These are phyloP conservation scores for Holothuria glaberrima DNA, from an alignment of 35 echinoderm and acorn worm genomes.

Conservation along the genomic window DNA sequence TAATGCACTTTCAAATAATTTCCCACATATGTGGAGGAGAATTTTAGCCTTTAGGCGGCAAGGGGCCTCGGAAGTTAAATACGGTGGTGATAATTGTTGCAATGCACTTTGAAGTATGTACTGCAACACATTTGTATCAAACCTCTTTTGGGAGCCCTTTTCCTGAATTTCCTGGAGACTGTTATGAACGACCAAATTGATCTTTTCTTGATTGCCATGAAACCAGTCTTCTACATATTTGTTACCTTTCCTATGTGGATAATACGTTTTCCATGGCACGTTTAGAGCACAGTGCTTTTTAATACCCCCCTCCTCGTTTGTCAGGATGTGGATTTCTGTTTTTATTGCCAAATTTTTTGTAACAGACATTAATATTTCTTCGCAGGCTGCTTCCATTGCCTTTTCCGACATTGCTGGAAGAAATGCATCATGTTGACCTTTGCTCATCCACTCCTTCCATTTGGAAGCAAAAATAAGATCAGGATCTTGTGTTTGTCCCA, in stretches of 20 bases:
- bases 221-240: conserved; percentile 7
- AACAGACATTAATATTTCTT: not conserved
- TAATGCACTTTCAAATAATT: conserved; percentile 9
- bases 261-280: not conserved
- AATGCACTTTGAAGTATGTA: not conserved
- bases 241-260: not conserved
- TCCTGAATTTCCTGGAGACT: not conserved
- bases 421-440: not conserved
- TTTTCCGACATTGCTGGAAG: conserved; percentile 3
- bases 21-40: conserved; percentile 10
- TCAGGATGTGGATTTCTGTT: not conserved
- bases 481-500: not conserved
- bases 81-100: not conserved
- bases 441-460: conserved; percentile 6
- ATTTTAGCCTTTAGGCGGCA: conserved; percentile 10
- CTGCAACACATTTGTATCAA: conserved; percentile 18
- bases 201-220: not conserved
- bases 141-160: not conserved
- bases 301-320: not conserved
- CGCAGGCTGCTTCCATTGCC: not conserved
- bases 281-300: not conserved
- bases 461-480: not conserved
- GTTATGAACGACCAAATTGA: not conserved
- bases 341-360: conserved; percentile 24
- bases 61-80: not conserved